Conservation (phyloP, 2,113 vertebrate species). For the Proterorhinus semilunaris region DNA sequence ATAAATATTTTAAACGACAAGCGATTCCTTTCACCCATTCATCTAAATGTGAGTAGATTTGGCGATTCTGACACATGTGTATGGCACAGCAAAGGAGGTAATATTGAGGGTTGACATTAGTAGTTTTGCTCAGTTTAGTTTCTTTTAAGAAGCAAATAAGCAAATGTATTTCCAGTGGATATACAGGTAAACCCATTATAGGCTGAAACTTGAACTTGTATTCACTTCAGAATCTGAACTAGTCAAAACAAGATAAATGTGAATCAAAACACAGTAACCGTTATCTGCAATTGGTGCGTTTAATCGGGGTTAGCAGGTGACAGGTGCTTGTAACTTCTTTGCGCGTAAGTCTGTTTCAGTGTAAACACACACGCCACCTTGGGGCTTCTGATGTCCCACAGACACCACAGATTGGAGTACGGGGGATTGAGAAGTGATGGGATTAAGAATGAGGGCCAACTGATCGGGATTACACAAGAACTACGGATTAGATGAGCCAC, state of each 20-base stretch:
- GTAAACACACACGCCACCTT: conserved; percentile 37
- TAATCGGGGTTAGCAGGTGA: conserved; percentile 53
- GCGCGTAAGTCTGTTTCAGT: conserved; percentile 34
- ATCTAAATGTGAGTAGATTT: not conserved
- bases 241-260: no score
- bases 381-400: conserved; percentile 33
- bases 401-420: conserved; percentile 31
- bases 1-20: no score
- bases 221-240: no score
- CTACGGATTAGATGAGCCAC: conserved; percentile 65
- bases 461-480: conserved; percentile 75
- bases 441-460: conserved; percentile 71
- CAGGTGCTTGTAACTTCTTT: conserved; percentile 40
- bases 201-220: no score
- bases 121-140: no score
- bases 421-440: conserved; percentile 69
- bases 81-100: no score
- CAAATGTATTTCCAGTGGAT: no score
- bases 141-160: no score
- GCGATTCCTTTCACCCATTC: not conserved
- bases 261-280: no score
- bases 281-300: not conserved
- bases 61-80: no score
- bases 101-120: no score
- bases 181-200: no score